These are phyloP conservation scores for Parasteatoda lunata DNA, from an alignment of 2,888 invertebrate genomes.

Conservation along the genomic window DNA sequence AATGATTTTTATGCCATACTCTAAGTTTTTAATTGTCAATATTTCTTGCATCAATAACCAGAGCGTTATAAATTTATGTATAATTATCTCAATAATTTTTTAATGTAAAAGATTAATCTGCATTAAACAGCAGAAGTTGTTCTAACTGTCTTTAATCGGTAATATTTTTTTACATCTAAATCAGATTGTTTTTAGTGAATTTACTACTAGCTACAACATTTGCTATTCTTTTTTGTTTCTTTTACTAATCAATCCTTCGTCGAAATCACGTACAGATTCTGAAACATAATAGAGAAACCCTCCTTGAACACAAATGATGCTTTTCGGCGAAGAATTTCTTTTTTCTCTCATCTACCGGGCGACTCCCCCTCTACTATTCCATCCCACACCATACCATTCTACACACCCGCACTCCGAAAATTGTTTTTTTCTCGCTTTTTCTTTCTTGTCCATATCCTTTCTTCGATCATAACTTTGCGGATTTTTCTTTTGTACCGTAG, in stretches of 20 bases:
- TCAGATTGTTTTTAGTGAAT: too few relatives aligned
- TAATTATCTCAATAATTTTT: too few relatives aligned
- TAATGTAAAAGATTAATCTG: too few relatives aligned
- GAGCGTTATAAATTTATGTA: too few relatives aligned
- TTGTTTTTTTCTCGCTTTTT: neutral
- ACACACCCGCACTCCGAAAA: constrained; percentile 5
- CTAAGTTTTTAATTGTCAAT: too few relatives aligned
- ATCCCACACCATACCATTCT: neutral
- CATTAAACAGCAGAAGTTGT: too few relatives aligned
- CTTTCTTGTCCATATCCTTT: neutral
- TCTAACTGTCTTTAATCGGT: too few relatives aligned
- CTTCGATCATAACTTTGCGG: constrained; percentile 5
- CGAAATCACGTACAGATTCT: neutral
- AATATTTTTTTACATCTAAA: too few relatives aligned
- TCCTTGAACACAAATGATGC: constrained; percentile 1
- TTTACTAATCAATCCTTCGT: neutral
- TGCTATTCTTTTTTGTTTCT: neutral
- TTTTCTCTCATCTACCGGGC: neutral
- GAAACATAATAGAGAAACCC: neutral
- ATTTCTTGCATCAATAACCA: too few relatives aligned
- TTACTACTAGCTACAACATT: too few relatives aligned
- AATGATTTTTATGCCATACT: too few relatives aligned
- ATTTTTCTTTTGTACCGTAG: neutral
- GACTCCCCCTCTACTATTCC: neutral
- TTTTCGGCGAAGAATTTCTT: neutral